Evolutionary conservation across 2,797 vertebrate genomes (phyloP).

Genomic region (Rhinatrema bivittatum): DNA sequence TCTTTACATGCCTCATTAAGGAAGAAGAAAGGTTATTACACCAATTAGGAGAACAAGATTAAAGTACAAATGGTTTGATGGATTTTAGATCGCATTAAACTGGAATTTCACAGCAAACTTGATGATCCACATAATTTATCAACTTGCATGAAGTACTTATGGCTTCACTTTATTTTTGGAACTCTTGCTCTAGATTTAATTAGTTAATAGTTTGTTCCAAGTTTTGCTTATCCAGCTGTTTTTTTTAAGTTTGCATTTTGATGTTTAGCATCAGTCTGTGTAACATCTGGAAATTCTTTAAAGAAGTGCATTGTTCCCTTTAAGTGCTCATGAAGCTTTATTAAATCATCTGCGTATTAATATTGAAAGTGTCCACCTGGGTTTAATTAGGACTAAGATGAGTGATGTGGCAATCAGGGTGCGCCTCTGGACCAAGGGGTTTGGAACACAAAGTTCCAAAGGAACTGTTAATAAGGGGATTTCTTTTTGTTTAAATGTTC

Average conservation of each 20-base stretch:
- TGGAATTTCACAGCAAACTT: slow-evolving; percentile 61
- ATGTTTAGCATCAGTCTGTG: slow-evolving; percentile 58
- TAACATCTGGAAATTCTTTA: slow-evolving; percentile 64
- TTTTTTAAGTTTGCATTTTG: slow-evolving; percentile 55
- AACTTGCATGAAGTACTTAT: slow-evolving; percentile 61
- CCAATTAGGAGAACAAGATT: no score
- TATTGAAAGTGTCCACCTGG: slow-evolving; percentile 59
- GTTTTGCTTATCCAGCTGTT: slow-evolving; percentile 50
- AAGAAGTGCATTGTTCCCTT: slow-evolving; percentile 57
- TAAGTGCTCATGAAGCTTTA: slow-evolving; percentile 57
- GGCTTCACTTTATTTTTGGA: slow-evolving; percentile 78
- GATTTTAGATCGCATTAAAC: no score
- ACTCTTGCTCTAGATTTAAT: slow-evolving; percentile 61
- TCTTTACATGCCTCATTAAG: no score
- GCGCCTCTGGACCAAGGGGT: slow-evolving; percentile 32
- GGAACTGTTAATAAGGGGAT: slow-evolving; percentile 17
- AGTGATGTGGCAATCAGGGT: slow-evolving; percentile 59
- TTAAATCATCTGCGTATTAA: slow-evolving; percentile 49
- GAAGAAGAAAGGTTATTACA: no score
- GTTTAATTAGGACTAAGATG: slow-evolving; percentile 64
- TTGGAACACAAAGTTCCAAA: slow-evolving; percentile 40
- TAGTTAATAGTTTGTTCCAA: slow-evolving; percentile 61
- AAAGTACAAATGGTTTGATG: no score
- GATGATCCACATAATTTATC: slow-evolving; percentile 59
- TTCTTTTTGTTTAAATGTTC: no score